A percentile compares a stretch with the other conserved stretches of the same genome.
Evolutionary conservation across 2,797 vertebrate genomes (phyloP).

Genomic region (Enteromius radiatus): DNA sequence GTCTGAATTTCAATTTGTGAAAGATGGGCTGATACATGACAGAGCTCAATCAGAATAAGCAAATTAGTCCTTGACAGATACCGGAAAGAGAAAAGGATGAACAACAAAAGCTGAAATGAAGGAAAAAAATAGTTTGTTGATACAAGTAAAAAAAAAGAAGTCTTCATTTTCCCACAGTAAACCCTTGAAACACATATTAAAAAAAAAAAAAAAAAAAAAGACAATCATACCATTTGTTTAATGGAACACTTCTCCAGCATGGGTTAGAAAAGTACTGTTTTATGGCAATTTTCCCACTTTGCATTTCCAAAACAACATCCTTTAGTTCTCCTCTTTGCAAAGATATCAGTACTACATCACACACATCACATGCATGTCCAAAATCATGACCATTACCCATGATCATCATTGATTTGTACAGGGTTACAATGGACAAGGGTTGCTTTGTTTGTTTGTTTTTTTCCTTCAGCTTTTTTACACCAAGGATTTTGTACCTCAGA

Average conservation of each 20-base stretch:
- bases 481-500: slow-evolving; percentile 84
- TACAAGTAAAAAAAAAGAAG: neutral
- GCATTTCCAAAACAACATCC: slow-evolving; percentile 75
- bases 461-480: slow-evolving; percentile 55
- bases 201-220: neutral
- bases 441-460: slow-evolving; percentile 40
- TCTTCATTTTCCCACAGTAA: neutral
- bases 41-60: slow-evolving; percentile 7
- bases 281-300: slow-evolving; percentile 68
- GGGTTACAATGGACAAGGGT: slow-evolving; percentile 79
- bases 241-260: neutral
- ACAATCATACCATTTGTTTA: slow-evolving; percentile 7
- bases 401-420: slow-evolving; percentile 84
- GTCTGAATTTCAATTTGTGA: neutral
- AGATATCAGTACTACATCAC: slow-evolving; percentile 81
- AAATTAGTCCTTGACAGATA: neutral
- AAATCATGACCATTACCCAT: slow-evolving; percentile 83
- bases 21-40: neutral
- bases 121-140: slow-evolving; percentile 50
- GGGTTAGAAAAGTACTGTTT: slow-evolving; percentile 73
- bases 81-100: slow-evolving; percentile 33
- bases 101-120: slow-evolving; percentile 23
- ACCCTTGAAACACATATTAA: neutral
- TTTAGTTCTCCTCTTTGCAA: slow-evolving; percentile 81
- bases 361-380: slow-evolving; percentile 84